These are phyloP conservation scores for Silurus meridionalis DNA, from an alignment of 2,113 vertebrate species.

Conservation along the genomic window DNA sequence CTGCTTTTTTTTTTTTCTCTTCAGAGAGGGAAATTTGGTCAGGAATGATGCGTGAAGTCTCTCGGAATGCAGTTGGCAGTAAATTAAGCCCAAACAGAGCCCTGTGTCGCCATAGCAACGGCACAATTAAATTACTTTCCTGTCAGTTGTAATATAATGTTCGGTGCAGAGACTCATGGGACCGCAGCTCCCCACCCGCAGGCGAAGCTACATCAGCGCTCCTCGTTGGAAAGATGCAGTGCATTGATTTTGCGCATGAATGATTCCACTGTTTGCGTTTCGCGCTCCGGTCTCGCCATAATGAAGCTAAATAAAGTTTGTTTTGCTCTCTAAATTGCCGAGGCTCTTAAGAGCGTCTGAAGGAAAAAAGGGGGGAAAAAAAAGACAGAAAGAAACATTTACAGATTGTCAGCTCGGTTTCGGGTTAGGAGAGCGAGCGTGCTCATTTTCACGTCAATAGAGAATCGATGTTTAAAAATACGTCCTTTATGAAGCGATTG, in stretches of 20 bases:
- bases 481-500: not conserved
- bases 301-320: constrained; percentile 32
- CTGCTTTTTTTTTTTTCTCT: constrained; percentile 55
- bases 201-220: constrained; percentile 66
- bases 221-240: constrained; percentile 39
- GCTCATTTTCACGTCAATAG: not conserved
- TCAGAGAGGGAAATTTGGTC: constrained; percentile 63
- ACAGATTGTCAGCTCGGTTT: not conserved
- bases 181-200: constrained; percentile 73
- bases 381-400: not conserved
- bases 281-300: constrained; percentile 15
- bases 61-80: constrained; percentile 80
- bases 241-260: constrained; percentile 54
- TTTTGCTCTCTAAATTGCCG: constrained; percentile 24
- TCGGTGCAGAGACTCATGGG: constrained; percentile 81
- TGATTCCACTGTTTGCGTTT: constrained; percentile 42
- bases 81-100: constrained; percentile 89
- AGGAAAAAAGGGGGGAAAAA: not conserved
- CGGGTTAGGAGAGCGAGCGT: not conserved
- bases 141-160: constrained; percentile 88
- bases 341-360: constrained; percentile 4
- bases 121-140: constrained; percentile 87
- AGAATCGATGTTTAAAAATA: not conserved
- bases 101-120: constrained; percentile 85
- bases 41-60: constrained; percentile 66